phyloP scores from a whole-genome alignment of 2,113 vertebrate genomes.

The Elanus axillaris region DNA sequence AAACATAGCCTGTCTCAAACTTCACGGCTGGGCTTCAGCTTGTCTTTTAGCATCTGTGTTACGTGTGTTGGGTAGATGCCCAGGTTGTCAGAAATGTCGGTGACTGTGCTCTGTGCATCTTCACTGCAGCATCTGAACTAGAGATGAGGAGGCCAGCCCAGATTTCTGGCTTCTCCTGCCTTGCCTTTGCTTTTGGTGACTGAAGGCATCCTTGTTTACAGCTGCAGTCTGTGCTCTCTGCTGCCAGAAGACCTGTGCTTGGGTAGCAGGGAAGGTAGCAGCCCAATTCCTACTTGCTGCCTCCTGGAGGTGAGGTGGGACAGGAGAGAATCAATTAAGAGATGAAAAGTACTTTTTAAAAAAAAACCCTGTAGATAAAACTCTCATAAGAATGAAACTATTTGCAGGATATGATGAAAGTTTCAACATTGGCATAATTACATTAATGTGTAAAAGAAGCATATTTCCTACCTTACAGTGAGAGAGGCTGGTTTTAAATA shows the following conservation, averaged over 20 bases:
- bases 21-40: neutral
- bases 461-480: neutral
- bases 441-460: slow-evolving; percentile 13
- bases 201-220: neutral
- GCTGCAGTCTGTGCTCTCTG: neutral
- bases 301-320: neutral
- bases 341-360: neutral
- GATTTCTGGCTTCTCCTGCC: neutral
- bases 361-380: neutral
- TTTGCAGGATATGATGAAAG: neutral
- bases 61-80: neutral
- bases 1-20: neutral
- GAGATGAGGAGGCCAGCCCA: neutral
- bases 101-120: neutral
- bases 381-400: neutral
- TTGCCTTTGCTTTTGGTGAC: neutral
- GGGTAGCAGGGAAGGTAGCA: neutral
- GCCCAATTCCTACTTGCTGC: neutral
- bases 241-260: neutral
- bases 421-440: slow-evolving; percentile 5
- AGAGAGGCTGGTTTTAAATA: neutral
- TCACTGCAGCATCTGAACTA: neutral
- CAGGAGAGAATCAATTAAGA: neutral
- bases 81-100: neutral
- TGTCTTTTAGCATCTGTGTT: neutral